Evolutionary conservation across 2,113 vertebrate species (phyloP).

Genomic region (Pteropus alecto): DNA sequence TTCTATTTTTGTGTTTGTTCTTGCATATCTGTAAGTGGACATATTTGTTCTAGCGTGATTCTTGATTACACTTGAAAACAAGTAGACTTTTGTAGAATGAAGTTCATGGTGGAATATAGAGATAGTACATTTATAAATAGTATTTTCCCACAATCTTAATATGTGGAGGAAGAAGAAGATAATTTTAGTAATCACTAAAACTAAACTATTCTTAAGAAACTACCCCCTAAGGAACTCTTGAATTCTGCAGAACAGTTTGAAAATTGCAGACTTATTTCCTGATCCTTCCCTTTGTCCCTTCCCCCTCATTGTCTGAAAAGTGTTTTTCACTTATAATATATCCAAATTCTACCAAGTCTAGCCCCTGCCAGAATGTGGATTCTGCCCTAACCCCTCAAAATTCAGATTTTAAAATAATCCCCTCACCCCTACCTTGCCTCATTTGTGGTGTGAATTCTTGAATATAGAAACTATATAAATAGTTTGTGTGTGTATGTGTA

Average conservation of each 20-base stretch:
- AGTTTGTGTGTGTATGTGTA: background rate
- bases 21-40: background rate
- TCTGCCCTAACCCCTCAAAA: accelerated
- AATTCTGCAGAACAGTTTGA: background rate
- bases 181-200: constrained; percentile 30
- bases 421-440: background rate
- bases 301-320: background rate
- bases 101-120: background rate
- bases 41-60: background rate
- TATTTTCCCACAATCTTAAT: background rate
- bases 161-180: background rate
- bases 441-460: background rate
- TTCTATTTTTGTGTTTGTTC: background rate
- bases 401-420: background rate
- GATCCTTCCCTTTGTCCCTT: background rate
- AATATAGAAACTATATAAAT: background rate
- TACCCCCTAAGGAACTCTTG: background rate
- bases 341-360: background rate
- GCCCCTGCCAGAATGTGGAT: background rate
- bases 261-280: background rate
- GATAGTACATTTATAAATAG: background rate
- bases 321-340: background rate
- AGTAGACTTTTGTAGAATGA: background rate
- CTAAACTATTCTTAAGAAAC: background rate
- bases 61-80: background rate